A percentile compares a stretch with the other conserved stretches of the same genome.
These are phyloP conservation scores for Macrosteles quadrilineatus DNA, from an alignment of 1,140 invertebrate genomes.

Conservation along the genomic window DNA sequence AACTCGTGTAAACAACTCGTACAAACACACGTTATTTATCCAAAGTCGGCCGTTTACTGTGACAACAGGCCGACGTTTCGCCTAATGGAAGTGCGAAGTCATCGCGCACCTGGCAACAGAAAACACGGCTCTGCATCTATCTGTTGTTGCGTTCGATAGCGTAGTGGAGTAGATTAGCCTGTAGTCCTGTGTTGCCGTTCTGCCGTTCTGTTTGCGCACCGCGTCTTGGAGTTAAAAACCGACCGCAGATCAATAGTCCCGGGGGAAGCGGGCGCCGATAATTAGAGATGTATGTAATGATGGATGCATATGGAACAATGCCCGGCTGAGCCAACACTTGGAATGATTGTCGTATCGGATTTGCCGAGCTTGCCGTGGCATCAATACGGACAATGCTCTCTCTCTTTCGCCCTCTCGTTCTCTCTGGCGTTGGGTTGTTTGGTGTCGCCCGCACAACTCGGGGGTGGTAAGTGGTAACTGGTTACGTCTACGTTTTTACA, in stretches of 20 bases:
- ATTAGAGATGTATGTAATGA: slow-evolving; percentile 27
- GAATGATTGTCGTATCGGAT: slow-evolving; percentile 21
- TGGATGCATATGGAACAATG: slow-evolving; percentile 26
- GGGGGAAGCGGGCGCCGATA: slow-evolving; percentile 3
- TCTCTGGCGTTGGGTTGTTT: slow-evolving; percentile 9
- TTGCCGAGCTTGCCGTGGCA: slow-evolving; percentile 16
- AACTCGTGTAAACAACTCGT: too few relatives aligned
- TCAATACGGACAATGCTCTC: slow-evolving; percentile 23
- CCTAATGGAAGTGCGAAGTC: too few relatives aligned
- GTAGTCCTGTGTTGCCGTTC: too few relatives aligned
- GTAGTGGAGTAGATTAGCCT: too few relatives aligned
- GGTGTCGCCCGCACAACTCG: slow-evolving; percentile 11
- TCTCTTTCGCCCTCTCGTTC: not conserved
- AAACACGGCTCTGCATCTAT: too few relatives aligned
- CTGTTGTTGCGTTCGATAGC: too few relatives aligned
- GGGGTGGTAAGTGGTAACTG: too few relatives aligned
- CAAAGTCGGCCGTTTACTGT: too few relatives aligned
- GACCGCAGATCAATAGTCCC: not conserved
- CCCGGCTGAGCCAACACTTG: slow-evolving; percentile 20
- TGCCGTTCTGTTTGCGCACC: not conserved
- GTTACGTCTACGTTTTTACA: not conserved
- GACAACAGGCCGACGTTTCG: too few relatives aligned
- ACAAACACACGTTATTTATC: too few relatives aligned
- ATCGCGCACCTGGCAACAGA: too few relatives aligned
- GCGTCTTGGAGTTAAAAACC: slow-evolving; percentile 16